Evolutionary conservation across 2,888 invertebrate genomes (phyloP).

Genomic region (Xylocampa areola): DNA sequence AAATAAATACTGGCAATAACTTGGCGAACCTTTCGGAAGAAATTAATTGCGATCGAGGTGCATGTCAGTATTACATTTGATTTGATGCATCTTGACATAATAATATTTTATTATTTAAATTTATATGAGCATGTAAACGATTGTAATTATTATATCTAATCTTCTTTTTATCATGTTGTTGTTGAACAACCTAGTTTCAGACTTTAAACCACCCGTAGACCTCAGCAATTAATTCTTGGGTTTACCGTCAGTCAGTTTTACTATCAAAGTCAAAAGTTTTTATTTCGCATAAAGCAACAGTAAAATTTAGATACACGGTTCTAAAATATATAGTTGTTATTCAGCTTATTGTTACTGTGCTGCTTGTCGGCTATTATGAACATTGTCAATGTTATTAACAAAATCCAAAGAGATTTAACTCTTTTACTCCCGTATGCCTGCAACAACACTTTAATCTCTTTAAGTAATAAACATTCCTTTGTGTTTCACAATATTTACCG

Average conservation of each 20-base stretch:
- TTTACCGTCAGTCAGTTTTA: conserved; percentile 15
- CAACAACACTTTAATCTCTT: conserved; percentile 23
- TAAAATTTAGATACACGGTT: no score
- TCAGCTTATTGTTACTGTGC: conserved; percentile 3
- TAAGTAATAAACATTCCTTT: conserved; percentile 36
- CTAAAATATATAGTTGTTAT: no score
- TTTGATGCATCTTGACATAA: conserved; percentile 9
- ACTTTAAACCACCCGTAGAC: no score
- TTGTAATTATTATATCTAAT: no score
- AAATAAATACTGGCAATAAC: conserved; percentile 66
- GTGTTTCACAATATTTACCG: conserved; percentile 35
- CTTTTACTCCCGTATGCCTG: conserved; percentile 35
- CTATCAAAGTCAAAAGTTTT: no score
- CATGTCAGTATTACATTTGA: conserved; percentile 3
- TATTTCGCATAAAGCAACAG: no score
- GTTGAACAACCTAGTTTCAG: no score
- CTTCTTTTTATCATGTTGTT: no score
- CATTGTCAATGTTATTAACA: conserved; percentile 18
- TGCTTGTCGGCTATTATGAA: conserved; percentile 6
- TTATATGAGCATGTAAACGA: conserved; percentile 9
- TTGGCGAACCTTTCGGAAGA: conserved; percentile 54
- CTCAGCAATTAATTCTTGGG: conserved; percentile 4
- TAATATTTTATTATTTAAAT: conserved; percentile 25
- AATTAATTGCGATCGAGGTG: conserved; percentile 39
- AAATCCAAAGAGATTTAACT: conserved; percentile 15